Base-by-base conservation (phyloP, 2,113 vertebrate species). In the Pituophis catenifer region DNA sequence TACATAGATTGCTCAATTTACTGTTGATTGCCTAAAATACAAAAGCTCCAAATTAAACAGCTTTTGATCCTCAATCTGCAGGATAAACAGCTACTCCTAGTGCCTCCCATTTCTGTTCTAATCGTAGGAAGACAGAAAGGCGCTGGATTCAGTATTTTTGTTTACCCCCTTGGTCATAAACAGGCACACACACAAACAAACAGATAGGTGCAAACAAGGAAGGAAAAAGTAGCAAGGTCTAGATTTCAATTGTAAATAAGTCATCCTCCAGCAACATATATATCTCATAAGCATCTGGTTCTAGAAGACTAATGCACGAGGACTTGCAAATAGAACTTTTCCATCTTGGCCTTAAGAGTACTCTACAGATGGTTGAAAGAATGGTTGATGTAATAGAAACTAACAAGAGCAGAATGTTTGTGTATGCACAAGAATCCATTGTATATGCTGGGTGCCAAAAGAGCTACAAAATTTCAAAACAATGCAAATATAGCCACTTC, bases 151-250 rank as follows among this genome's bases (percentile, higher is more conserved):
- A 75, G 23, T 57, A 6, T 24, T 89, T 21, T n/a, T 65, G 6
- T 33, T 75, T 17, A 17, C 15, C n/a, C 13, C 15, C 2, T 75
- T 10, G 6, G n/a, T 75, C 70, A 75, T 33, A 75, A 75, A 33
- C 6, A 38, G n/a, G n/a, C n/a, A 38, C 70, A 75, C n/a, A 17
- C 15, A 33, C 7, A 33, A 33, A 75, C 29, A 75, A 58, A 54
- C 23, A 58, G 13, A 24, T 24, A 58, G 75, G 24, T 86, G 38
- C 33, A 91, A 24, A 8, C 85, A 54, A 2, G n/a, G 1, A 0
- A 0, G 8, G 70, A 0, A 65, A 2, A 5, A 0, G 55, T 24
- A 86, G 4, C 8, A 0, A 3, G 0, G 4, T 2, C 92, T 70
- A 62, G 58, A 86, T 0, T 0, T 0, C 13, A 0, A 0, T 29